Base-by-base conservation (phyloP, 30 jellyfish, hydroid and myxozoan species). In the Hydractinia echinata region DNA sequence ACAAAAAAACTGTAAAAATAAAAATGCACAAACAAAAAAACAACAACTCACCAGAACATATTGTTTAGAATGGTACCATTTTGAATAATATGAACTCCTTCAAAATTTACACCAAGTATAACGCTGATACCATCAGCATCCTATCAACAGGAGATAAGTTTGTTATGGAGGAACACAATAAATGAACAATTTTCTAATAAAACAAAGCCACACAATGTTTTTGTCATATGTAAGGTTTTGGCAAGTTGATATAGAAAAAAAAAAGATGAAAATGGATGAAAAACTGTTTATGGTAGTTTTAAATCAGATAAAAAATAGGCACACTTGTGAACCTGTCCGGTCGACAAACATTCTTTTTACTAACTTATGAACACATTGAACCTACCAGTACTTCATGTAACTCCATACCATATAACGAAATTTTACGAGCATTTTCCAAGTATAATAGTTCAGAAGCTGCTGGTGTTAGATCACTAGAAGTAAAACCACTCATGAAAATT, bases 371-470 rank as follows among this genome's bases (percentile, higher is more conserved):
- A 51, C 0, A 7, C 4, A 64, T 0, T 7, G 19, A 64, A 64
- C 74, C 7, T 64, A 64, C 74, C 19, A 64, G 74, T 7, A 64
- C 74, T 64, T 64, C 74, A 13, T 64, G 74, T 7, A 64, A 51
- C 39, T 64, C 74, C 74, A 64, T 64, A n/a, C 74, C 74, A 64
- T 64, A 64, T 6, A 51, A n/a, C 16, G 39, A 51, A 44, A 64
- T 64, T 64, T 13, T 64, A 7, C 74, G 19, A 6, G 74, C 74
- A 64, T 64, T 64, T 13, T 64, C 74, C 19, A 64, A 51, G 16
- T 64, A 64, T 51, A 64, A 64, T 64, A 64, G 74, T 64, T 64
- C 74, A n/a, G 74, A 44, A 6, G 74, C 74, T n/a, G 18, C 74
- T 64, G 74, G 19, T 64, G 74, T 64, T 4, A 64, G 51, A 64